Evolutionary conservation across 2,113 vertebrate species (phyloP), one percentile per base, ranked within the genome.

Genomic region (Aviceda subcristata): DNA sequence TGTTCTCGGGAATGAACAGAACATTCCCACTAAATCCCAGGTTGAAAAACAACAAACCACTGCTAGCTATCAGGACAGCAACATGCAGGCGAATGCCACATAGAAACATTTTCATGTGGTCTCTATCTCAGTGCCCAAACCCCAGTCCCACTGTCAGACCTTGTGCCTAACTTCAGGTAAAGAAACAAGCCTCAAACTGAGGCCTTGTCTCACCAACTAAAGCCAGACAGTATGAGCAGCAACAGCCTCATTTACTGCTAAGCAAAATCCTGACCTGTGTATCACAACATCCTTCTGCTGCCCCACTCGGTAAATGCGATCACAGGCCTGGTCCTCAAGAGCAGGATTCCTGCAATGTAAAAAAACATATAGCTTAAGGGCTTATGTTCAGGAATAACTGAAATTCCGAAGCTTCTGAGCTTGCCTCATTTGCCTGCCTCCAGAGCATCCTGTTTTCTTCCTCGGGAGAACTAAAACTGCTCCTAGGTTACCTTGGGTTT

Each of bases 281-380:
- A 99, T 99, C 45, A 99, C 98, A 77, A 99, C 99, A n/a, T 99
- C 98, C 74, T 98, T 99, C 62, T 60, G 64, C 95, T 99, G 99
- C 78, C 99, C 99, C 3, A 99, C 99, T 84, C 99, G 98, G 95
- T 99, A 99, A 97, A 99, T 99, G 13, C 99, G 98, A 92, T 99
- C 99, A 96, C 99, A 99, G 10, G 99, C 99, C 97, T 99, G 99
- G 90, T 99, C 99, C 94, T 99, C 99, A 2, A 99, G 97, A 26
- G 99, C 99, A 30, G 99, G 99, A 91, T 99, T 99, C 99, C 99
- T 99, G 93, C 48, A 77, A 87, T 21, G 45, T 13, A 38, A 67
- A 50, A 32, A 38, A 74, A 81, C 18, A 74, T 24, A 57, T 17
- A 75, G 18, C n/a, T 92, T 36, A 48, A 48, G 7, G 13, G 8